These are phyloP conservation scores for Botrylloides violaceus DNA, from an alignment of 23 tunicate species.

Conservation along the genomic window DNA sequence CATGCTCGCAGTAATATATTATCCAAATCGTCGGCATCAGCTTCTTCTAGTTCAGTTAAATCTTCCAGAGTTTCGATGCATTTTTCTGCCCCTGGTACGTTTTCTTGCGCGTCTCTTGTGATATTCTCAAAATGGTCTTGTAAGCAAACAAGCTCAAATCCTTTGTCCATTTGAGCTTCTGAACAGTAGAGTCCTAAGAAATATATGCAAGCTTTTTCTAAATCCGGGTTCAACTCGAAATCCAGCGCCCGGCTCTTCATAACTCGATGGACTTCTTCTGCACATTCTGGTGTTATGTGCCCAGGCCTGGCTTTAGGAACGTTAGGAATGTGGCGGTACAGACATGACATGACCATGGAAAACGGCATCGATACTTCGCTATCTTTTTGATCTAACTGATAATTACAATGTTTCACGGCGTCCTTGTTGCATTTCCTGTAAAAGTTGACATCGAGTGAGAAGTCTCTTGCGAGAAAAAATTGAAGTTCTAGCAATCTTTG, in stretches of 20 bases:
- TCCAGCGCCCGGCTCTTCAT: slow-evolving; percentile 65
- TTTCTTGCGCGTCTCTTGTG: not conserved
- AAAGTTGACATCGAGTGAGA: slow-evolving; percentile 39
- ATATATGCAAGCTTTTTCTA: slow-evolving; percentile 59
- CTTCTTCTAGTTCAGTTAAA: slow-evolving; percentile 48
- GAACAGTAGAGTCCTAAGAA: slow-evolving; percentile 59
- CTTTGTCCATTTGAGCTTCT: slow-evolving; percentile 25
- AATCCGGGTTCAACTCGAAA: slow-evolving; percentile 64
- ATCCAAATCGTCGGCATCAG: slow-evolving; percentile 49
- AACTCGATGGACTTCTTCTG: slow-evolving; percentile 56
- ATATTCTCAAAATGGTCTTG: slow-evolving; percentile 74
- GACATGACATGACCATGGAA: slow-evolving; percentile 58
- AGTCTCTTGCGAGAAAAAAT: slow-evolving; percentile 74
- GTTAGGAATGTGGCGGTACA: slow-evolving; percentile 42
- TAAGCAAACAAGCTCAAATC: slow-evolving; percentile 62
- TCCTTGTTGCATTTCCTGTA: slow-evolving; percentile 41
- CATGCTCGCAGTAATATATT: slow-evolving; percentile 53
- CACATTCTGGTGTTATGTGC: slow-evolving; percentile 18
- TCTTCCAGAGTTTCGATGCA: slow-evolving; percentile 30
- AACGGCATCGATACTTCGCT: slow-evolving; percentile 42
- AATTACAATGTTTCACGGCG: slow-evolving; percentile 18
- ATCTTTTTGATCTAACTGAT: not conserved
- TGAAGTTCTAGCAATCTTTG: slow-evolving; percentile 55
- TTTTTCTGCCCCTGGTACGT: not conserved
- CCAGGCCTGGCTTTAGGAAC: not conserved